Evolutionary conservation across 2,797 vertebrate species (phyloP).

Genomic region (Leptodactylus fallax): DNA sequence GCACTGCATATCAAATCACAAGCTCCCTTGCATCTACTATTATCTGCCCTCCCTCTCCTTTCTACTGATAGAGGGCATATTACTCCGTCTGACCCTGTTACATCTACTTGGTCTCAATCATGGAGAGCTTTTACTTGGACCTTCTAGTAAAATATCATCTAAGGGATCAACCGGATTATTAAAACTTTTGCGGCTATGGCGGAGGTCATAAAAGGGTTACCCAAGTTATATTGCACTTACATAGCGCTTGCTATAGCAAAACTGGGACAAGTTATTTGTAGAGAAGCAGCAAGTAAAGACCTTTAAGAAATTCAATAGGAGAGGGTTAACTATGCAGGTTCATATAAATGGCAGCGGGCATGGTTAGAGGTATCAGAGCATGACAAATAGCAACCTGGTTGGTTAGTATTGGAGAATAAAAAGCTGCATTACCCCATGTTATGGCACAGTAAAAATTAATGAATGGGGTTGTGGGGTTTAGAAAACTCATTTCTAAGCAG

Average conservation of each 20-base stretch:
- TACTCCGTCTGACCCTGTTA: conserved; percentile 50
- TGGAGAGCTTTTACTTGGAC: conserved; percentile 6
- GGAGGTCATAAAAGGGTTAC: conserved; percentile 2
- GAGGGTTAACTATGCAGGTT: neutral
- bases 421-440: no score
- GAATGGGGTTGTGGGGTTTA: no score
- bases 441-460: no score
- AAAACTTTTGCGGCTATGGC: neutral
- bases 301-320: neutral
- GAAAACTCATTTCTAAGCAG: no score
- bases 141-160: conserved; percentile 26
- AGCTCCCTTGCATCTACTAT: neutral
- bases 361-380: no score
- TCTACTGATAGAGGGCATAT: conserved; percentile 47
- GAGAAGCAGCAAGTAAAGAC: neutral
- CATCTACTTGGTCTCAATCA: conserved; percentile 23
- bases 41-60: conserved; percentile 3
- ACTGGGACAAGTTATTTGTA: neutral
- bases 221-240: neutral
- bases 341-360: no score
- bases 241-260: neutral
- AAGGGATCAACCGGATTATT: conserved; percentile 29
- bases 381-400: no score
- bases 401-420: no score
- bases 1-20: conserved; percentile 12